These are phyloP conservation scores for Cyrtorhinus lividipennis DNA, from an alignment of 1,140 invertebrate species.

Conservation along the genomic window DNA sequence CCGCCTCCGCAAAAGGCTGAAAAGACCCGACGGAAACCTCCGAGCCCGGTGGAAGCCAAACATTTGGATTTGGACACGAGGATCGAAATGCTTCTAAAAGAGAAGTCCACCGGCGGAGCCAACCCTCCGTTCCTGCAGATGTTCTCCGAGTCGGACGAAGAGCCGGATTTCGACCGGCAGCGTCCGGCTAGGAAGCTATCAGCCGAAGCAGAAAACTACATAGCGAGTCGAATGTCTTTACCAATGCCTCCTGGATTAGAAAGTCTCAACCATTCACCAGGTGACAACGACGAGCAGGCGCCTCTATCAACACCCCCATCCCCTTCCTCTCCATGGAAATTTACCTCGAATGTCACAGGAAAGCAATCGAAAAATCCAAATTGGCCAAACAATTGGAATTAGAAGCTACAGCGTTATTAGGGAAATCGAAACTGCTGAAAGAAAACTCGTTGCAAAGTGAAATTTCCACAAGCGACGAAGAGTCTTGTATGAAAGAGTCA, in stretches of 20 bases:
- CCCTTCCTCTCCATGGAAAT: slow-evolving; percentile 49
- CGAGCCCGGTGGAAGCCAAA: slow-evolving; percentile 30
- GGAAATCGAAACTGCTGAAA: slow-evolving; percentile 22
- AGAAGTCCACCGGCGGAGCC: slow-evolving; percentile 51
- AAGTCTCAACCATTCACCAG: slow-evolving; percentile 16
- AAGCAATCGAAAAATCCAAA: slow-evolving; percentile 42
- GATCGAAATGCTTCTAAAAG: slow-evolving; percentile 77
- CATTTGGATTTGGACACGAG: slow-evolving; percentile 54
- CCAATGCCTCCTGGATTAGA: slow-evolving; percentile 23
- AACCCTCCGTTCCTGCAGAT: slow-evolving; percentile 66
- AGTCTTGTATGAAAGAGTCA: slow-evolving; percentile 37
- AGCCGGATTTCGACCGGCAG: slow-evolving; percentile 29
- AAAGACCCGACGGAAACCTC: slow-evolving; percentile 13
- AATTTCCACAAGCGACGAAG: slow-evolving; percentile 66
- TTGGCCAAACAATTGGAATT: slow-evolving; percentile 35
- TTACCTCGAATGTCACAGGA: slow-evolving; percentile 45
- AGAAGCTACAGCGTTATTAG: slow-evolving; percentile 30
- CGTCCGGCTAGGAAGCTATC: background rate
- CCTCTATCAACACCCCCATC: slow-evolving; percentile 59
- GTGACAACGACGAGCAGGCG: slow-evolving; percentile 28
- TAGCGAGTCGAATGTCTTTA: slow-evolving; percentile 12
- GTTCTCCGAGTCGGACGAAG: slow-evolving; percentile 50
- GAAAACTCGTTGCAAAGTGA: slow-evolving; percentile 45
- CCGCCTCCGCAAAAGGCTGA: slow-evolving; percentile 7
- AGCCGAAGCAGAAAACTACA: slow-evolving; percentile 6